Evolutionary conservation across 1,140 invertebrate species (phyloP), one percentile per base, ranked within the genome.

Genomic region (Drepana arcuata): DNA sequence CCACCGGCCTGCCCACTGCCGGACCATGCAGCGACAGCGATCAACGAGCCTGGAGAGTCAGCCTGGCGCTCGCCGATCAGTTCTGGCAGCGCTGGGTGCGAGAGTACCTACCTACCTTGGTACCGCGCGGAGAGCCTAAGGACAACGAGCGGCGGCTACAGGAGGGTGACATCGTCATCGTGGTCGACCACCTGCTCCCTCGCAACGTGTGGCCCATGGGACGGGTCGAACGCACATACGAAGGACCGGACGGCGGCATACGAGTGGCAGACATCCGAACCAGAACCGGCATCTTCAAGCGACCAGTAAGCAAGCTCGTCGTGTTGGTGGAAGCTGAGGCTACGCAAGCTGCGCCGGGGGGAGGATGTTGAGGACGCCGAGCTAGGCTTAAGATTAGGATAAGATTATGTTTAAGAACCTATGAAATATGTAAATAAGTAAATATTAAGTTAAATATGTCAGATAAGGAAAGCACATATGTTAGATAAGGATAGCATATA

Each of bases 11-110:
- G 0, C 26, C 62, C 5, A 5, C 46, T 2, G 31, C 43, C 1
- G 45, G 42, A 0, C 12, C 11, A 0, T 45, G 49, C 15, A 32
- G 25, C 7, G 41, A 61, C 14, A 3, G 4, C 1, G 54, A 41
- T 18, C 14, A 37, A 1, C 26, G 31, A 5, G 25, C 14, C 5
- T 70, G 48, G 55, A 35, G 49, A 0, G 29, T 29, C 0, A 14
- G 53, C 0, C 52, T 57, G 10, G 25, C 36, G 2, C 37, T 69
- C 0, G 57, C 57, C 0, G 51, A 66, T 18, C 13, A 31, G 0
- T 61, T 60, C 25, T 70, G 55, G 58, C 2, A 24, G 5, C 25
- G 53, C 2, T 69, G 50, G 59, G 5, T 57, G 0, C 16, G 32
- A 6, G 60, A 70, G 13, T 58, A 53, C 35, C 16, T 60, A 1